Base-by-base conservation (phyloP, 2,888 invertebrate species). In the Meteorus cinctellus region DNA sequence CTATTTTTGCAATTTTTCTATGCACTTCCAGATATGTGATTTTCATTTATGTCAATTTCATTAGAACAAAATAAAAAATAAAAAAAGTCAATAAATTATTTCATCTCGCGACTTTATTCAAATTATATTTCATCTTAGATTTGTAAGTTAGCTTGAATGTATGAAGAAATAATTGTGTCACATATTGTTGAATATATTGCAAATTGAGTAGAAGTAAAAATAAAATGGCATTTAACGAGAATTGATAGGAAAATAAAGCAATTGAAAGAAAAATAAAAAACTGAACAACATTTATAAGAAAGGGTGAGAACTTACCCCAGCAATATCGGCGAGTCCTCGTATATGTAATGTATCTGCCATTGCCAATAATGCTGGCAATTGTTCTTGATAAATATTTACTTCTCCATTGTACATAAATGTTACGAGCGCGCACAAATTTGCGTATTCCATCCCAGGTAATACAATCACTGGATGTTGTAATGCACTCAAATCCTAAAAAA, bases 371-470 rank as follows among this genome's bases (percentile, higher is more conserved):
- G 94, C 93, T 5, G 96, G 95, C 81, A 96, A 92, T 87, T 95
- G 93, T 83, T 94, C 93, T 89, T 95, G 94, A 79, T 95, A 95
- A 41, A 96, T 95, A 78, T 96, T 95, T 85, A 96, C 96, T 89
- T 96, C 96, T 2, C 96, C 96, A 67, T 95, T 95, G 90, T 96
- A 96, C 94, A 96, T 96, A 89, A 96, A 96, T 4, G 95, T 94
- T 51, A 96, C 92, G 77, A 96, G 93, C 14, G 96, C 94, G 72
- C 93, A 92, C 76, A 95, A 90, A 86, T 95, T 95, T n/a, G 93
- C 91, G 79, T 92, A 93, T 77, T 93, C 93, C 82, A 94, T 94
- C 79, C 94, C 93, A 76, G 95, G 92, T 68, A 95, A 92, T 75
- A 95, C 93, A 60, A 95, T 94, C 60, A 95, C 91, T 0, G 95